Percentiles rank a stretch among this genome's conserved stretches.
Evolutionary conservation across 2,113 vertebrate species (phyloP).

Genomic region (Dinomys branickii): DNA sequence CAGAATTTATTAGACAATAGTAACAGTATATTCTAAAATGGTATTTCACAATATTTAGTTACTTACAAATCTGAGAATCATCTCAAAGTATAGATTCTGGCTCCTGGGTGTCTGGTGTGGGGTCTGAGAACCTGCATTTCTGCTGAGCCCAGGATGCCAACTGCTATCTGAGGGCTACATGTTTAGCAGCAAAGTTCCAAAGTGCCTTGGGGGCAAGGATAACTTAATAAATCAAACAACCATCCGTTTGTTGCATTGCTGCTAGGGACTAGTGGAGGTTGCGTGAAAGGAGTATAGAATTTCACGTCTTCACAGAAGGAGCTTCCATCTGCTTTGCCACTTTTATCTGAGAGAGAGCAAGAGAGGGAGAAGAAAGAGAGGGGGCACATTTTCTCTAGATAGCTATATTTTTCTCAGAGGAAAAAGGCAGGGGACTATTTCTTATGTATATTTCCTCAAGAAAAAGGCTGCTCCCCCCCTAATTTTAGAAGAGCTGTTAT

Average conservation of each 20-base stretch:
- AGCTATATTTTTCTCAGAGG: constrained; percentile 36
- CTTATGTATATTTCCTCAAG: constrained; percentile 26
- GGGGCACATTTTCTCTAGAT: constrained; percentile 32
- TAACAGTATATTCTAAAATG: background rate
- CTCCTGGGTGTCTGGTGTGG: background rate
- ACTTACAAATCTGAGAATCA: background rate
- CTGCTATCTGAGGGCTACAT: background rate
- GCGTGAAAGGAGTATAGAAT: background rate
- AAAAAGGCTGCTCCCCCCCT: background rate
- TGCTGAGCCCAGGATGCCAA: background rate
- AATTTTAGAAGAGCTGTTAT: constrained; percentile 28
- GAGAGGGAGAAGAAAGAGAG: background rate
- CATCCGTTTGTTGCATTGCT: background rate
- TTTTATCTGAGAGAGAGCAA: constrained; percentile 24
- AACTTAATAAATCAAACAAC: background rate
- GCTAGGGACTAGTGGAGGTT: background rate
- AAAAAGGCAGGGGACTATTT: constrained; percentile 42
- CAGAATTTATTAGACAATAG: background rate
- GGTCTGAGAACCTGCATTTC: background rate
- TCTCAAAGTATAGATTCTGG: background rate
- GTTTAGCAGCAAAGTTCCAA: background rate
- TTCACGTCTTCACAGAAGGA: constrained; percentile 52
- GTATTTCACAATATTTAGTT: background rate
- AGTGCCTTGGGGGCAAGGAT: background rate
- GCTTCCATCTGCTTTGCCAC: constrained; percentile 52